Evolutionary conservation across 2,113 vertebrate species (phyloP).

Genomic region (Tamias sibiricus): DNA sequence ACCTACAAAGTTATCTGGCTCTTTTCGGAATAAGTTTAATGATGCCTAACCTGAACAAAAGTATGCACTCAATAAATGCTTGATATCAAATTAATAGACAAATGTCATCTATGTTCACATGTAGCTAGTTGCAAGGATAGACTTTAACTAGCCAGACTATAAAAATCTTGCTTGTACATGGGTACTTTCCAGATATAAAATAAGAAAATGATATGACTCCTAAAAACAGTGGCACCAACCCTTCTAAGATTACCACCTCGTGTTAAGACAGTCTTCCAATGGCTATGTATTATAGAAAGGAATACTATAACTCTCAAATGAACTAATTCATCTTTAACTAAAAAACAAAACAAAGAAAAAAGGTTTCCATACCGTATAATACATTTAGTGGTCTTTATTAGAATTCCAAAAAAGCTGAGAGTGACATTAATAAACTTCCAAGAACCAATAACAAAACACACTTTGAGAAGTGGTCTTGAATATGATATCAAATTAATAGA

Average conservation of each 20-base stretch:
- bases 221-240: neutral
- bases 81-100: too few relatives aligned
- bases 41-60: neutral
- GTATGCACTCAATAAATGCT: neutral
- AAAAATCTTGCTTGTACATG: neutral
- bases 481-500: neutral
- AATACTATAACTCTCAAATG: neutral
- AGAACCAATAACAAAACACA: conserved; percentile 32
- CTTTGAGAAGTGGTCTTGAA: neutral
- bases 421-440: neutral
- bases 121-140: conserved; percentile 21
- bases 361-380: neutral
- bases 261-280: neutral
- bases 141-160: neutral
- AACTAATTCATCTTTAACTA: neutral
- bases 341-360: conserved; percentile 42
- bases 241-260: neutral
- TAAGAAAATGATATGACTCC: neutral
- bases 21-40: neutral
- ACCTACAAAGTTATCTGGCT: neutral
- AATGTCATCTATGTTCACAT: neutral
- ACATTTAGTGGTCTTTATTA: neutral
- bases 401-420: conserved; percentile 14
- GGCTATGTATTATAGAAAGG: conserved; percentile 23
- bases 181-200: conserved; percentile 5